Evolutionary conservation across 1,140 invertebrate genomes (phyloP), one percentile per base, ranked within the genome.

Genomic region (Drosophila bocki): DNA sequence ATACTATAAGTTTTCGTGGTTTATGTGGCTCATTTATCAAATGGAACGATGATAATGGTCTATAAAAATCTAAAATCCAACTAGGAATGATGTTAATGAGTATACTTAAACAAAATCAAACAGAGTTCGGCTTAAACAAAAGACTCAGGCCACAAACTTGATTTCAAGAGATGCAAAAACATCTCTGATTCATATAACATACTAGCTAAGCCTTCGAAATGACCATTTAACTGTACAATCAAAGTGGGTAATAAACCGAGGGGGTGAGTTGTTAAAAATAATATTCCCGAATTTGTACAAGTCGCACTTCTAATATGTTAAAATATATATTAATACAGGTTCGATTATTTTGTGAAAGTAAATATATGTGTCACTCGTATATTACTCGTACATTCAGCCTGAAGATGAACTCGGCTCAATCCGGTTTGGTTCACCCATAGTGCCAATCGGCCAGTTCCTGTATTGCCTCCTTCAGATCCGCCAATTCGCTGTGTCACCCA

Each of bases 111-210:
- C 12, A 13, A 54, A 42, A 42, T 39, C 45, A 47, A 53, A 64
- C 45, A 48, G 62, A 75, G 5, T 75, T 54, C 13, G 9, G 15
- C n/a, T 22, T 8, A 50, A 80, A 48, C 56, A 78, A 84, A 81
- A 84, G 56, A 72, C 39, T 69, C 4, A 19, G 48, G 62, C 53
- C 45, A 53, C 56, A 37, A 88, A 88, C 85, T 85, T 74, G 85
- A 74, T 88, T 83, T 59, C 15, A 11, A 26, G 26, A 19, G 11
- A 17, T 4, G 7, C 39, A 42, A 76, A 68, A 68, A 29, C 45
- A 64, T 13, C 11, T 12, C 11, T 58, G 33, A 51, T 15, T 32
- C 44, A 57, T 17, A 57, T 35, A 26, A 57, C 15, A 57, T 35
- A 26, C 26, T 12, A 33, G 37, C 15, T 17, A 13, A 32, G 7